Percentiles rank a stretch among this genome's conserved stretches.
Conservation (phyloP, 2,113 vertebrate species). For the Antechinus stuartii region DNA sequence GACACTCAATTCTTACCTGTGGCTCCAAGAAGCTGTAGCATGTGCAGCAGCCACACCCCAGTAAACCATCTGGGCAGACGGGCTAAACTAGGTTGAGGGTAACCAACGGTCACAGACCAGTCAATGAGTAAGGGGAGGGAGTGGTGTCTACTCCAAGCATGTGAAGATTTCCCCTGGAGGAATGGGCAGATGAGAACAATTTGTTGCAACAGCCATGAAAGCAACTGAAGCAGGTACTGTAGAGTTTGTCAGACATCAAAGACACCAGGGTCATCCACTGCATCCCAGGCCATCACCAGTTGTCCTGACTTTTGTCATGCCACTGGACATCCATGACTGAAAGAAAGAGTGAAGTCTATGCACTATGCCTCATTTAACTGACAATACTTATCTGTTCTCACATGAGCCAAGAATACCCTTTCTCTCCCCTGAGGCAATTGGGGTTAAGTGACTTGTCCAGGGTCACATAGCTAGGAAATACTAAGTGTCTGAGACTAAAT, state of each 20-base stretch:
- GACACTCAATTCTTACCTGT: not conserved
- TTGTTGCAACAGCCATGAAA: not conserved
- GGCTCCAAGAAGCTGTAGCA: not conserved
- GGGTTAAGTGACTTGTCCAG: no score
- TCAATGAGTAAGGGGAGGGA: not conserved
- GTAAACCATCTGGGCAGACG: not conserved
- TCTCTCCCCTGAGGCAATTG: no score
- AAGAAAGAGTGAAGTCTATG: not conserved
- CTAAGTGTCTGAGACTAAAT: no score
- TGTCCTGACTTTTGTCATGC: not conserved
- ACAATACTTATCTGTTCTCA: no score
- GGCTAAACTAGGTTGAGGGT: not conserved
- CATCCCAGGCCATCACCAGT: not conserved
- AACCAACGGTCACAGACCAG: not conserved
- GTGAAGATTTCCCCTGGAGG: not conserved
- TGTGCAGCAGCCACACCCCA: not conserved
- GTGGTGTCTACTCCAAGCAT: not conserved
- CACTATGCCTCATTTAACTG: not conserved
- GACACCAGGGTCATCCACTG: not conserved
- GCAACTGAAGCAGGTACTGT: not conserved
- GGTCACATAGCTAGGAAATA: no score
- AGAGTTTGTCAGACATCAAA: not conserved
- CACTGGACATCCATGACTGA: not conserved
- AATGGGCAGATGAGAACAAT: not conserved
- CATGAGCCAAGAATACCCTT: no score